Evolutionary conservation across 2,113 vertebrate genomes (phyloP), one percentile per base, ranked within the genome.

Genomic region (Steatornis caripensis): DNA sequence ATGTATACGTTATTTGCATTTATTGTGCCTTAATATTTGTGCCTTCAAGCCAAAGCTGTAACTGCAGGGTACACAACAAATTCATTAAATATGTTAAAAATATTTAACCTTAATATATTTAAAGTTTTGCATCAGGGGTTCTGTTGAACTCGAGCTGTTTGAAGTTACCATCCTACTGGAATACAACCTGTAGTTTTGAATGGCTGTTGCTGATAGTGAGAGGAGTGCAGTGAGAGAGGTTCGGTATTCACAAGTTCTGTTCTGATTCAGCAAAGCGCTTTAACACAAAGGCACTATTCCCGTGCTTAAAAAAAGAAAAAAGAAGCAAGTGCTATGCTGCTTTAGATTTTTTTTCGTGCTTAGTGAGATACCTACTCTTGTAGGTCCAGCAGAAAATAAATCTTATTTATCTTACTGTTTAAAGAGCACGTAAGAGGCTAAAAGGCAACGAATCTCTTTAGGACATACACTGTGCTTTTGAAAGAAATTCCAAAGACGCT

Each of bases 21-120:
- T 97, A 92, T 94, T 97, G 95, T 98, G 98, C 98, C 98, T 98
- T 98, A 97, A 94, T 86, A 97, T 93, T 97, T 96, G 95, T 97
- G 95, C 96, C 96, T 95, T 94, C 76, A 94, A 98, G 91, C 97
- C 96, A 97, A 96, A 98, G 84, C 93, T 87, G 39, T 89, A 85
- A 97, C 93, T 97, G 61, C 97, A 95, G 96, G 83, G 90, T 96
- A 72, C 65, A 94, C 84, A 91, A 92, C 66, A 94, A 82, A 94
- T 78, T 94, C 90, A 61, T 89, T 89, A 79, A 39, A 61, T 82
- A 75, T 64, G 58, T 96, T 91, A 76, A 90, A 90, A 90, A 72
- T 68, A 26, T 49, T 26, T 94, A 74, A 92, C 80, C 89, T 93
- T 41, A 89, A 36, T 83, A 19, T 84, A 61, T 89, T 96, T 94